Evolutionary conservation across 2,888 invertebrate species (phyloP).

Genomic region (Melanchra persicariae): DNA sequence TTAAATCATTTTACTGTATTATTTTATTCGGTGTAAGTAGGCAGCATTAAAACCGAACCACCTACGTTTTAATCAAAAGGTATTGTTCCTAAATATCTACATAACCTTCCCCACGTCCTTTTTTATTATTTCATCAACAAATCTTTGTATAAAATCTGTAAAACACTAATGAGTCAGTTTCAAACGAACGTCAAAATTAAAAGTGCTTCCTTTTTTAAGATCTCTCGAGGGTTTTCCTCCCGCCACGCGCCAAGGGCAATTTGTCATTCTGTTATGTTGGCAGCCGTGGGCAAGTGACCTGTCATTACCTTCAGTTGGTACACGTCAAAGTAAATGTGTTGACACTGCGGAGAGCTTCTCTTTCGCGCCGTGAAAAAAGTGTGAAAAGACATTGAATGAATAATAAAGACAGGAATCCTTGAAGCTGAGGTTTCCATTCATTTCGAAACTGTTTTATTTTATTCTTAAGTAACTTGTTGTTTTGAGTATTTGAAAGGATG

Average conservation of each 20-base stretch:
- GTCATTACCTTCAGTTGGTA: conserved; percentile 57
- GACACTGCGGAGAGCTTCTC: conserved; percentile 22
- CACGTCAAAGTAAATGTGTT: conserved; percentile 36
- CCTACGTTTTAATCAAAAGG: neutral
- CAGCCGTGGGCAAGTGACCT: conserved; percentile 48
- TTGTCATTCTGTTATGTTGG: conserved; percentile 49
- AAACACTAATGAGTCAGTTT: conserved; percentile 34
- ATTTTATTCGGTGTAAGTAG: neutral
- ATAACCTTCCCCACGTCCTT: neutral
- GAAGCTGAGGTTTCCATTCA: neutral
- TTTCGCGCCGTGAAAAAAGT: conserved; percentile 41
- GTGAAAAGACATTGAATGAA: conserved; percentile 34
- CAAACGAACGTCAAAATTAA: conserved; percentile 36
- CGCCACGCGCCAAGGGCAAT: conserved; percentile 18
- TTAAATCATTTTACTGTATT: neutral
- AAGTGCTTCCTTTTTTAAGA: conserved; percentile 24
- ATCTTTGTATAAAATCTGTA: conserved; percentile 15
- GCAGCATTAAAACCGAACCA: too few species aligned
- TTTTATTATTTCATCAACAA: neutral
- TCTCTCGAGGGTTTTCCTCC: neutral
- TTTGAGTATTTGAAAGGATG: neutral
- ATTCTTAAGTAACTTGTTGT: neutral
- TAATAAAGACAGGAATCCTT: conserved; percentile 10
- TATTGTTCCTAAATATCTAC: neutral
- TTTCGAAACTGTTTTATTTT: neutral